Base-by-base conservation (phyloP, 2,888 invertebrate species). In the Megaustenia siamemsis region DNA sequence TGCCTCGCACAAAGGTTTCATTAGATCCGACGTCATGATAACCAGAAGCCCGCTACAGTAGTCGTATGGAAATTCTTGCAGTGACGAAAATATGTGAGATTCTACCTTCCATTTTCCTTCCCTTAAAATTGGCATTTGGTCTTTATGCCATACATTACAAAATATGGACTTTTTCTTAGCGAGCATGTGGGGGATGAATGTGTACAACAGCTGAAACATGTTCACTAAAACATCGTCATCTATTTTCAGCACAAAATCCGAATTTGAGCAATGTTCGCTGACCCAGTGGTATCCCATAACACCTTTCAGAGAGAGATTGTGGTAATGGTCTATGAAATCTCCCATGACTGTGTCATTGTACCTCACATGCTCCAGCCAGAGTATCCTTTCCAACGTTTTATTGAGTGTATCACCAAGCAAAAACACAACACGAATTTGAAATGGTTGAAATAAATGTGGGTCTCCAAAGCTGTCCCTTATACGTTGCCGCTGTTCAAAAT, bases 261-360 rank as follows among this genome's bases (percentile, higher is more conserved):
- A 80, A 38, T 78, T 83, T 12, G 77, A 35, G 40, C 86, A 87
- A 68, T 85, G 38, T 18, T 84, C 53, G 45, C 49, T 81, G 32
- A 81, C 73, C 86, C 86, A 87, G 43, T 75, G 77, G 66, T 88
- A 88, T 0, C 90, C 91, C 24, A 91, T 84, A 35, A 91, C 91
- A 15, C 92, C 92, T 87, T 92, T 92, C 69, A 91, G 88, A 2
- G 92, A 90, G 10, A 92, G 87, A 86, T 92, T 92, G 71, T 86
- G 87, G 82, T 92, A 92, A 0, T 89, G 83, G 82, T 92, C 92
- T 1, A 86, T 45, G 85, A 92, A 92, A n/a, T 90, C 79, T 6
- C 91, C 92, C 86, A 92, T 91, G 6, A 92, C 89, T 4, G 90
- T 89, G 82, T 92, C 92, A 15, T 86, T 80, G 83, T 91, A 88